Evolutionary conservation across 2,888 invertebrate genomes (phyloP).

Genomic region (Melikaiella ostensackeni): DNA sequence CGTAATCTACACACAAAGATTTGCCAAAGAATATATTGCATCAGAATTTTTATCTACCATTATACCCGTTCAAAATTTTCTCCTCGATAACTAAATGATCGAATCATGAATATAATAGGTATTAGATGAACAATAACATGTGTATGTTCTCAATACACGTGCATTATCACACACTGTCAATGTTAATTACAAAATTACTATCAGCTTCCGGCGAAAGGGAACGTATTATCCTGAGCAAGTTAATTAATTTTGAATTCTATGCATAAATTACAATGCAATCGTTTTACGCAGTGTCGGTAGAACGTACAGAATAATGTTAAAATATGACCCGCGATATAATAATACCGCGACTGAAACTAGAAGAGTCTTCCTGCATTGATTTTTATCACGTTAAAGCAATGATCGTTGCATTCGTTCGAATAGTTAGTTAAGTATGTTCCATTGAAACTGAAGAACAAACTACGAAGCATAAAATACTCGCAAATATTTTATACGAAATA

Average conservation of each 20-base stretch:
- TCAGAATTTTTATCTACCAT: not conserved
- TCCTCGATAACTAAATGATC: not conserved
- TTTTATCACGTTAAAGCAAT: not conserved
- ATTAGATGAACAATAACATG: not conserved
- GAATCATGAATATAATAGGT: not conserved
- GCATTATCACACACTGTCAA: not conserved
- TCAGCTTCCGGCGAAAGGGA: not conserved
- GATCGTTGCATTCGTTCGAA: not conserved
- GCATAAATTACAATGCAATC: constrained; percentile 12
- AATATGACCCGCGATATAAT: not conserved
- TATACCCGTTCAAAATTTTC: not conserved
- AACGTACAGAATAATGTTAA: constrained; percentile 2
- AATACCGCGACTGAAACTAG: not conserved
- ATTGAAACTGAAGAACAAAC: not conserved
- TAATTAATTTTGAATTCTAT: constrained; percentile 32
- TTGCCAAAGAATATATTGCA: not conserved
- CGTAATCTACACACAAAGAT: not conserved
- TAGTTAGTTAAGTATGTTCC: not conserved
- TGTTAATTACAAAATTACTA: constrained; percentile 30
- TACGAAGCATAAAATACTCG: not conserved
- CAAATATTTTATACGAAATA: not conserved
- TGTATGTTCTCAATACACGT: not conserved
- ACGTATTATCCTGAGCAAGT: not conserved
- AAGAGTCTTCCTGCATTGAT: not conserved
- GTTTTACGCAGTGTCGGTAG: not conserved